Evolutionary conservation across 2,113 vertebrate species (phyloP).

Genomic region (Sinocyclocheilus maitianheensis): DNA sequence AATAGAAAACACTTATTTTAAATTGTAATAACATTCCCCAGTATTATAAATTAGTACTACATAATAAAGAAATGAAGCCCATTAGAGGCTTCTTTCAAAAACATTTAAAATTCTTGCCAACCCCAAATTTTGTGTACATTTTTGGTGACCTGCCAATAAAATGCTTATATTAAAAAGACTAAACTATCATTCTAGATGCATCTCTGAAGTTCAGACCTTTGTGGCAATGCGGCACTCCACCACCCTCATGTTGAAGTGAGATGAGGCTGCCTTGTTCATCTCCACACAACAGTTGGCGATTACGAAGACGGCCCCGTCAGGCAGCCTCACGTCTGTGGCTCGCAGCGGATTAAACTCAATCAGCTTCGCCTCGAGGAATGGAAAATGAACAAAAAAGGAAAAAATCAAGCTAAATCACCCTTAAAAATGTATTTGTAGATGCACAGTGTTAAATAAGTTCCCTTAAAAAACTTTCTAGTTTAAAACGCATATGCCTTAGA

Average conservation of each 20-base stretch:
- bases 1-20: not conserved
- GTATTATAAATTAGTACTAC: too few relatives aligned
- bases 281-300: constrained; percentile 95
- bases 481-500: not conserved
- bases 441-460: not conserved
- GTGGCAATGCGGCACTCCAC: constrained; percentile 89
- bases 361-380: constrained; percentile 86
- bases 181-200: not conserved
- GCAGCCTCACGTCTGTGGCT: constrained; percentile 89
- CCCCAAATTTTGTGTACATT: not conserved
- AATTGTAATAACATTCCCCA: not conserved
- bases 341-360: constrained; percentile 93
- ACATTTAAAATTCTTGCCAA: not conserved
- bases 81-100: not conserved
- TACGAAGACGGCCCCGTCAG: constrained; percentile 88
- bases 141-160: not conserved
- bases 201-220: constrained; percentile 78
- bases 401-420: not conserved
- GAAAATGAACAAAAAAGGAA: not conserved
- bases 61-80: not conserved
- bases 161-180: not conserved
- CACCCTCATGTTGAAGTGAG: constrained; percentile 95
- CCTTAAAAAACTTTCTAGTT: not conserved
- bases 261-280: constrained; percentile 97
- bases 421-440: not conserved